Base-by-base conservation (phyloP, 2,888 invertebrate species). In the Gymnoscelis rufifasciata region DNA sequence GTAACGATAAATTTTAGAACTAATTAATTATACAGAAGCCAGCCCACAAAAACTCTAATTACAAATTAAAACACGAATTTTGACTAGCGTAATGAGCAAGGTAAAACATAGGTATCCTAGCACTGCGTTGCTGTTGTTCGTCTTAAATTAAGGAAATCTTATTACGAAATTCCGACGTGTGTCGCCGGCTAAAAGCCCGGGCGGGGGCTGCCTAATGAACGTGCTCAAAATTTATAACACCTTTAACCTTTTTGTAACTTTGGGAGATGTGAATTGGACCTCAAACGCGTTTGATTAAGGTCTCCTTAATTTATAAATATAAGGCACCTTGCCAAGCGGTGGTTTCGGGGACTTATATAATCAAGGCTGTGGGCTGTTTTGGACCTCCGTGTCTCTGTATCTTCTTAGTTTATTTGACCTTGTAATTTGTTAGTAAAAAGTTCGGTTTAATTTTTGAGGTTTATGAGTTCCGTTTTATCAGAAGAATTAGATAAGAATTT, bases 151-250 rank as follows among this genome's bases (percentile, higher is more conserved):
- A 78, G 83, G 71, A 82, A 86, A 84, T 80, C 78, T 83, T 84
- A 87, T 86, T 86, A 84, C 74, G 71, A 84, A 86, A 87, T 86
- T 83, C 86, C 84, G 62, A 80, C 83, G 80, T 80, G 83, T 83
- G 83, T 82, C 76, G 77, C 64, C 64, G 66, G 62, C 73, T 83
- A 78, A 82, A 78, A 82, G 82, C 79, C 65, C 61, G 68, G 68
- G 74, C 74, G 76, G 60, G 68, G 70, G 60, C n/a, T 60, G 72
- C 71, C 78, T 86, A 86, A 87, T 84, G 83, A 87, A 84, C 80
- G 78, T 77, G 78, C 74, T 72, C 75, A 72, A 81, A 86, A 87
- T 87, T 86, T 87, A 86, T 79, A 84, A 78, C 79, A 73, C 79
- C 77, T 71, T 76, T 71, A 74, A 74, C 78, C 77, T 82, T 82